Evolutionary conservation across 2,888 invertebrate genomes (phyloP).

Genomic region (Metallyticus violacea): DNA sequence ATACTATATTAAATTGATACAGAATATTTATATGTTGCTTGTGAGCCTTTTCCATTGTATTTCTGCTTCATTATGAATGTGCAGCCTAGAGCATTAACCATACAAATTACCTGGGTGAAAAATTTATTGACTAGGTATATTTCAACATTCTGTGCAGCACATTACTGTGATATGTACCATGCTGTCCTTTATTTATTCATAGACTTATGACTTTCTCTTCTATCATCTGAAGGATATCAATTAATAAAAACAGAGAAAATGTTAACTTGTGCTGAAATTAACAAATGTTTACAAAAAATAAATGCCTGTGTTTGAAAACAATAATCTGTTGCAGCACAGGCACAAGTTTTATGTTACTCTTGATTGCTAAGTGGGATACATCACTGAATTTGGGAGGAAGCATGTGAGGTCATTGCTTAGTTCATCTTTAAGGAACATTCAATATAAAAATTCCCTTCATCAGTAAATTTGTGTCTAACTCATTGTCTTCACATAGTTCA

Average conservation of each 20-base stretch:
- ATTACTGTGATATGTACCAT: neutral
- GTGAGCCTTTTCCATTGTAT: too few relatives aligned
- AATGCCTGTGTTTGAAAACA: neutral
- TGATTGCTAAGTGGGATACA: too few relatives aligned
- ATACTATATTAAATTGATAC: too few relatives aligned
- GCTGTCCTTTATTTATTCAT: too few relatives aligned
- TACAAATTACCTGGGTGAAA: neutral
- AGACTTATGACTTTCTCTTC: neutral
- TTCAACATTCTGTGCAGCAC: neutral
- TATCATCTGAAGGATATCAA: neutral
- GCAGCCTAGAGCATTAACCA: neutral
- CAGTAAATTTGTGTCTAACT: neutral
- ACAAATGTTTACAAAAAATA: neutral
- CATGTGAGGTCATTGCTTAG: neutral
- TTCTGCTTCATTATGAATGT: too few relatives aligned
- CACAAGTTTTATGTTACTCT: too few relatives aligned
- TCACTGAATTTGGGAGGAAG: neutral
- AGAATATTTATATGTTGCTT: too few relatives aligned
- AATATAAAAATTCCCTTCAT: neutral
- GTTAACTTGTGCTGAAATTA: neutral
- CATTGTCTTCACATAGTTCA: neutral
- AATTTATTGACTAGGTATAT: neutral
- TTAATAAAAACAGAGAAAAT: neutral
- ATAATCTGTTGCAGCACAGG: too few relatives aligned
- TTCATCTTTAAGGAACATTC: neutral